Evolutionary conservation across 2,113 vertebrate species (phyloP), one percentile per base, ranked within the genome.

Genomic region (Saguinus midas): DNA sequence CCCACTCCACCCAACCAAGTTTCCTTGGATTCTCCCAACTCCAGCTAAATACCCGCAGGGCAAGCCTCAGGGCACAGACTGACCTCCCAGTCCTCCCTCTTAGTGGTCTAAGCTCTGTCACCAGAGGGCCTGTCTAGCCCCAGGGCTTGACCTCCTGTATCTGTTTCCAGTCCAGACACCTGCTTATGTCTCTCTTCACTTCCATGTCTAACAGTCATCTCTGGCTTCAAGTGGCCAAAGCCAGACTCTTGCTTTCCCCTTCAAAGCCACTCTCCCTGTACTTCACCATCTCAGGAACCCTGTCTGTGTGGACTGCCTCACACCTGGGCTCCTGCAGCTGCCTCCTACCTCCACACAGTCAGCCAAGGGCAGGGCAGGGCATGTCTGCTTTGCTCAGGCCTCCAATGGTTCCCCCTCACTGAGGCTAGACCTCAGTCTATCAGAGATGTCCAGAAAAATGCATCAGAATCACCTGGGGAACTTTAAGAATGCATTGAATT

Each of bases 1-100:
- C 7, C 35, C 9, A 14, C 2, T 29, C 61, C 61, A 64, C 8
- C 23, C 66, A 20, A 35, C 13, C 61, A 17, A 32, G 21, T 18
- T 75, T 68, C 68, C 84, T 21, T 11, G 40, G 45, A 45, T n/a
- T 43, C 61, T 91, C 12, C 35, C 3, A 6, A 61, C 18, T 16
- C 32, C 55, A 64, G n/a, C 32, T 14, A 66, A 50, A 45, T 0
- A 25, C 64, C 81, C 3, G 0, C 32, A 8, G 29, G n/a, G 68
- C 0, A 0, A 75, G 48, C 5, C 92, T 88, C 40, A 16, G 21
- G 29, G 21, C 35, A 32, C 11, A 1, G 3, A 10, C 2, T 21
- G 29, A 18, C 1, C 14, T 32, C 23, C 29, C 20, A 35, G 5
- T 32, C 23, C 14, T 40, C 13, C 23, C 4, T 52, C 43, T 93